Conservation (phyloP, 2,113 vertebrate species). For the Myrmecobius fasciatus region DNA sequence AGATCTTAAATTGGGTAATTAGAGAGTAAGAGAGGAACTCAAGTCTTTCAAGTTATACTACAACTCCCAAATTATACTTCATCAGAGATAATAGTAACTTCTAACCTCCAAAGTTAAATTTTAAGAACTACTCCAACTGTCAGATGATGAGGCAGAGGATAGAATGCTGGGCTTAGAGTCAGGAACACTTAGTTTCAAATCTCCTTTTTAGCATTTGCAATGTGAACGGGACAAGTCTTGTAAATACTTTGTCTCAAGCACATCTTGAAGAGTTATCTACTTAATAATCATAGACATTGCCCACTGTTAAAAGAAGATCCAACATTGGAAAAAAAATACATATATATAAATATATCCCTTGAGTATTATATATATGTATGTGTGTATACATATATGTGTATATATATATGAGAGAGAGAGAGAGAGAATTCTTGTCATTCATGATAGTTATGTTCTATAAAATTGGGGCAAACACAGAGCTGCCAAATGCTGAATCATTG, state of each 20-base stretch:
- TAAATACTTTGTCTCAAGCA: not conserved
- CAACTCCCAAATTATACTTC: slow-evolving; percentile 3
- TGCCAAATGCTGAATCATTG: not conserved
- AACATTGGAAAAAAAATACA: not conserved
- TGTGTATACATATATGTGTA: too few relatives aligned
- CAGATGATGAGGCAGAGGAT: not conserved
- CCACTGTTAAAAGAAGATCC: not conserved
- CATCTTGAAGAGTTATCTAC: not conserved
- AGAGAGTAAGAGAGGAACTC: slow-evolving; percentile 33
- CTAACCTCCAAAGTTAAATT: slow-evolving; percentile 10
- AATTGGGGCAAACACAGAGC: not conserved
- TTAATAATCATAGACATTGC: not conserved
- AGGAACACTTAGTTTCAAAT: not conserved
- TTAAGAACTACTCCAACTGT: not conserved
- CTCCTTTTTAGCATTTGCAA: not conserved
- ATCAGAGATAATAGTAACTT: slow-evolving; percentile 26
- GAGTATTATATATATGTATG: not conserved
- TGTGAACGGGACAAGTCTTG: not conserved
- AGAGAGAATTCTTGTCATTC: not conserved
- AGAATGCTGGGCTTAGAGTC: not conserved
- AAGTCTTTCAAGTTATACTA: not conserved
- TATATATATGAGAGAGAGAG: too few relatives aligned
- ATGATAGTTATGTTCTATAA: not conserved
- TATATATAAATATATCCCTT: not conserved
- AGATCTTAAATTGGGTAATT: slow-evolving; percentile 56